Evolutionary conservation across 2,888 invertebrate species (phyloP).

Genomic region (Ligdia adustata): DNA sequence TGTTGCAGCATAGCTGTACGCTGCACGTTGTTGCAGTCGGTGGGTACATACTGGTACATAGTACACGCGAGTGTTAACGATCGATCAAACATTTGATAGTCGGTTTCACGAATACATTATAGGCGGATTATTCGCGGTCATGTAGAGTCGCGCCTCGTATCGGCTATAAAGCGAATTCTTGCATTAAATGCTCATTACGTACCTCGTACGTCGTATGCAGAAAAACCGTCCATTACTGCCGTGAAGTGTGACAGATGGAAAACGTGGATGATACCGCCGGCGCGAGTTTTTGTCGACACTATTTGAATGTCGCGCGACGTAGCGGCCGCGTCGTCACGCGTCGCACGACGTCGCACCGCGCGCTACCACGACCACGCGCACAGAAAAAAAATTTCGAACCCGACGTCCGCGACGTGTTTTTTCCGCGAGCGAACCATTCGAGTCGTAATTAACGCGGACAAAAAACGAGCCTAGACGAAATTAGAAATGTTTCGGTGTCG

Average conservation of each 20-base stretch:
- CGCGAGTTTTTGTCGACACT: slow-evolving; percentile 19
- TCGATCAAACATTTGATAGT: slow-evolving; percentile 15
- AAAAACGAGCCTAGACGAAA: slow-evolving; percentile 72
- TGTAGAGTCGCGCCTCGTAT: slow-evolving; percentile 10
- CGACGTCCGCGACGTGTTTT: slow-evolving; percentile 43
- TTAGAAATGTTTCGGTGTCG: slow-evolving; percentile 75
- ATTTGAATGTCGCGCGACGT: slow-evolving; percentile 43
- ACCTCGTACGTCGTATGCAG: slow-evolving; percentile 1
- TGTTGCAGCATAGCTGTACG: too few species aligned
- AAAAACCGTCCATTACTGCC: slow-evolving; percentile 20
- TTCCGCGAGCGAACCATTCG: slow-evolving; percentile 63
- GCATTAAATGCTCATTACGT: slow-evolving; percentile 21
- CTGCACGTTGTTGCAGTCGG: slow-evolving; percentile 2
- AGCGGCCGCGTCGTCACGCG: slow-evolving; percentile 9
- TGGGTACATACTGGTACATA: slow-evolving; percentile 25
- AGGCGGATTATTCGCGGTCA: slow-evolving; percentile 14
- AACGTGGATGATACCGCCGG: slow-evolving; percentile 23
- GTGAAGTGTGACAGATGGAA: slow-evolving; percentile 26
- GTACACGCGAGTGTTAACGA: slow-evolving; percentile 16
- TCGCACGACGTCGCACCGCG: slow-evolving; percentile 40
- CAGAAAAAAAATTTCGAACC: slow-evolving; percentile 51
- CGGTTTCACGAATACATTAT: slow-evolving; percentile 34
- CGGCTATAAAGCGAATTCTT: slow-evolving; percentile 18
- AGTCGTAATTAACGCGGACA: slow-evolving; percentile 74
- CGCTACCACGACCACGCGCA: slow-evolving; percentile 76